phyloP scores from a whole-genome alignment of 1,140 invertebrate genomes.

The Portunus trituberculatus region DNA sequence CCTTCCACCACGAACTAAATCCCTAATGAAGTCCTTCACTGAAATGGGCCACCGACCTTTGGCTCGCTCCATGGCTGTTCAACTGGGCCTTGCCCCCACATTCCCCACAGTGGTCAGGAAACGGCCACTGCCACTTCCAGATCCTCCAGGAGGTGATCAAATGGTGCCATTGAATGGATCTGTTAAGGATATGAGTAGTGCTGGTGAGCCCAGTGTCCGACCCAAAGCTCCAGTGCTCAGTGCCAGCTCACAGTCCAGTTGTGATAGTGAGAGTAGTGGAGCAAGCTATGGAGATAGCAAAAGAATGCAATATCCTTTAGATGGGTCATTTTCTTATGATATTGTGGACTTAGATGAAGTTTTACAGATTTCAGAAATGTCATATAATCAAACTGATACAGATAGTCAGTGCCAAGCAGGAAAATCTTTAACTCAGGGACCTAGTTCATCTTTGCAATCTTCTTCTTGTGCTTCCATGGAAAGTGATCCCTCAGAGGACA shows the following conservation, averaged over 20 bases:
- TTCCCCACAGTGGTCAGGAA: slow-evolving; percentile 67
- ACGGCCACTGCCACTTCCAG: slow-evolving; percentile 61
- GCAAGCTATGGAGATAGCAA: slow-evolving; percentile 51
- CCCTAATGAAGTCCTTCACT: slow-evolving; percentile 67
- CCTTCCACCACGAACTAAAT: slow-evolving; percentile 80
- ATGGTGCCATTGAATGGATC: slow-evolving; percentile 38
- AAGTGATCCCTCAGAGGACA: slow-evolving; percentile 76
- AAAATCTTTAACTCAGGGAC: slow-evolving; percentile 71
- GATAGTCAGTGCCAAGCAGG: slow-evolving; percentile 69
- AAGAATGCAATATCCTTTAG: slow-evolving; percentile 52
- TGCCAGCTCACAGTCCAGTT: slow-evolving; percentile 67
- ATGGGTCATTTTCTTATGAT: slow-evolving; percentile 76
- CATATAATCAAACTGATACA: slow-evolving; percentile 67
- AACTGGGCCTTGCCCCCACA: slow-evolving; percentile 58
- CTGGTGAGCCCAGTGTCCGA: slow-evolving; percentile 76
- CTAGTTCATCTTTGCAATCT: slow-evolving; percentile 72
- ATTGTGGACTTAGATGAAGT: slow-evolving; percentile 76
- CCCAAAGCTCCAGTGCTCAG: slow-evolving; percentile 70
- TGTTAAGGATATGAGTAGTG: slow-evolving; percentile 32
- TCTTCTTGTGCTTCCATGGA: slow-evolving; percentile 72
- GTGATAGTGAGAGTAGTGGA: slow-evolving; percentile 71
- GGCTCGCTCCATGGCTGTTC: slow-evolving; percentile 80
- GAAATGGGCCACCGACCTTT: slow-evolving; percentile 79
- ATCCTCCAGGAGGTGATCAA: slow-evolving; percentile 34
- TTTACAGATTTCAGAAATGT: slow-evolving; percentile 68